phyloP scores from a whole-genome alignment of 1,140 invertebrate genomes.

The Diabrotica undecimpunctata region DNA sequence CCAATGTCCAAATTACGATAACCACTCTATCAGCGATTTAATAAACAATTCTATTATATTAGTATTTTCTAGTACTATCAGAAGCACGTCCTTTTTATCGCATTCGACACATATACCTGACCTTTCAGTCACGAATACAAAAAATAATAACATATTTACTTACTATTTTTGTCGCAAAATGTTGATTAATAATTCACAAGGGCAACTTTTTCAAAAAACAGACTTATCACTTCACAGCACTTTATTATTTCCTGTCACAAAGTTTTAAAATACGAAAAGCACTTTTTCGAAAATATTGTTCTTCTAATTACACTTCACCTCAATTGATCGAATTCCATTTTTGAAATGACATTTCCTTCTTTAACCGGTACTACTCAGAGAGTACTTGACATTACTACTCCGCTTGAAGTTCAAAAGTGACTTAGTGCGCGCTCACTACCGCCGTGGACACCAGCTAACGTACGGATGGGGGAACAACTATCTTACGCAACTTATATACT shows the following conservation, averaged over 20 bases:
- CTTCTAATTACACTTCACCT: neutral
- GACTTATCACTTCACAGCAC: slow-evolving; percentile 1
- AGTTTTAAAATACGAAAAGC: neutral
- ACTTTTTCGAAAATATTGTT: neutral
- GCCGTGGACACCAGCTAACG: too few species aligned
- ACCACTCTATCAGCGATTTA: too few species aligned
- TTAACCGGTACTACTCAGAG: neutral
- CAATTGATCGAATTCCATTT: neutral
- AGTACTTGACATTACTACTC: neutral
- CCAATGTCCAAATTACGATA: too few species aligned
- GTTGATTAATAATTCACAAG: neutral
- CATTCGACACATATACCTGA: too few species aligned
- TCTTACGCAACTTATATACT: too few species aligned
- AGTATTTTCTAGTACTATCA: too few species aligned
- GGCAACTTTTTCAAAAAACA: neutral
- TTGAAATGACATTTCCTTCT: neutral
- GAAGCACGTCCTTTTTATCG: too few species aligned
- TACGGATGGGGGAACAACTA: too few species aligned
- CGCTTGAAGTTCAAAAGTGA: neutral
- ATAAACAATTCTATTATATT: too few species aligned
- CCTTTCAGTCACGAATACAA: too few species aligned
- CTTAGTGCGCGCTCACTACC: neutral
- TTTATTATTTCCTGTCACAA: neutral
- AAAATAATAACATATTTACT: too few species aligned
- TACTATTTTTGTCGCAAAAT: too few species aligned